Percentiles rank a stretch among this genome's conserved stretches.
Evolutionary conservation across 2,113 vertebrate species (phyloP).

Genomic region (Alligator sinensis): DNA sequence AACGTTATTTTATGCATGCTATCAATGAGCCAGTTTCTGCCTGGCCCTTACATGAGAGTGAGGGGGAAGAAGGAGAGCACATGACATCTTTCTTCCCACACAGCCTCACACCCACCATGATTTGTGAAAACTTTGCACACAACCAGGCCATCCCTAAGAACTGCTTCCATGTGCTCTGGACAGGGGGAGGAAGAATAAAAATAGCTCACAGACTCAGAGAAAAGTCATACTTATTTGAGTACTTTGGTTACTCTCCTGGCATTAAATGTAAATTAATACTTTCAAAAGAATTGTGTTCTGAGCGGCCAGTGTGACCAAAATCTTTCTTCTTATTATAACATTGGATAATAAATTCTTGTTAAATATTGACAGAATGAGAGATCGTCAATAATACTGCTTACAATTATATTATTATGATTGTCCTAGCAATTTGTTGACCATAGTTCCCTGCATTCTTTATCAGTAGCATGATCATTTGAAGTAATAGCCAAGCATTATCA

Average conservation of each 20-base stretch:
- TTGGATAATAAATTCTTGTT: neutral
- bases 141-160: neutral
- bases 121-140: neutral
- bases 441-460: neutral
- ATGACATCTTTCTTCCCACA: neutral
- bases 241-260: neutral
- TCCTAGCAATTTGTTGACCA: neutral
- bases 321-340: neutral
- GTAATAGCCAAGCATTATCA: neutral
- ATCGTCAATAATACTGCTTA: neutral
- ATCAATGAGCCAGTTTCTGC: neutral
- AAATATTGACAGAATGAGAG: neutral
- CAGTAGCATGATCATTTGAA: neutral
- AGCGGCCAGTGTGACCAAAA: neutral
- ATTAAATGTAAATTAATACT: slow-evolving; percentile 5
- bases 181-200: neutral
- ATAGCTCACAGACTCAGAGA: neutral
- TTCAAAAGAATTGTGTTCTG: neutral
- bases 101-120: neutral
- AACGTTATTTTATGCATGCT: neutral
- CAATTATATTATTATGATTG: fast-evolving
- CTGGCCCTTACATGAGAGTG: neutral
- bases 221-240: neutral
- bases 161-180: neutral
- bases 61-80: neutral